Base-by-base conservation (phyloP, 2,797 vertebrate species). In the Neostethus bicornis region DNA sequence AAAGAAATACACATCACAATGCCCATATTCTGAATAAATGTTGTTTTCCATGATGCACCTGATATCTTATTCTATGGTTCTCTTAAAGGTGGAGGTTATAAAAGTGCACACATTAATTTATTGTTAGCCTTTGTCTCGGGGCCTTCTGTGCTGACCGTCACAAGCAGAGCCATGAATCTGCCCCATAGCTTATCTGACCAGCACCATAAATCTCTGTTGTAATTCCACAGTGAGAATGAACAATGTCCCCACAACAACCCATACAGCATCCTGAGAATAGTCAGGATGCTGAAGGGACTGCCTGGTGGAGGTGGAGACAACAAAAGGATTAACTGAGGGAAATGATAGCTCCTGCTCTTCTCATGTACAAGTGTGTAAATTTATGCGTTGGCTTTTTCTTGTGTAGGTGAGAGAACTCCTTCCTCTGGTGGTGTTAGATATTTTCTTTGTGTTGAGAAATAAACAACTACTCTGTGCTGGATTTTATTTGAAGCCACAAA, bases 131-230 rank as follows among this genome's bases (percentile, higher is more conserved):
- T 51, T 61, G 35, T 73, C 60, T 34, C 41, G 24, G 58, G 64
- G 66, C 42, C 50, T 25, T 45, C 52, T 57, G 45, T 29, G 58
- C 45, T 41, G 24, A 44, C 69, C 67, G 64, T 73, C 49, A 61
- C 44, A 48, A 39, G 47, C 60, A 78, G 57, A 12, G 51, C 59
- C 41, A 55, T 81, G 70, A 83, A 78, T 83, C 73, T 65, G 41
- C 57, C 52, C 61, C 54, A 61, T 59, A 69, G 79, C 70, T 82
- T 75, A 80, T 78, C 70, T 78, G 70, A 77, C 63, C 80, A 43
- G 43, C 44, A 50, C 73, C 60, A 70, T 77, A 83, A 84, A 81
- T 84, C 74, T 83, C 51, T 37, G 43, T 59, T 54, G 69, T 75
- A 63, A 82, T 79, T 77, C 66, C 58, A 58, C 52, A 46, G 53